Base-by-base conservation (phyloP, 1,140 invertebrate genomes). In the Rhynchophorus ferrugineus region DNA sequence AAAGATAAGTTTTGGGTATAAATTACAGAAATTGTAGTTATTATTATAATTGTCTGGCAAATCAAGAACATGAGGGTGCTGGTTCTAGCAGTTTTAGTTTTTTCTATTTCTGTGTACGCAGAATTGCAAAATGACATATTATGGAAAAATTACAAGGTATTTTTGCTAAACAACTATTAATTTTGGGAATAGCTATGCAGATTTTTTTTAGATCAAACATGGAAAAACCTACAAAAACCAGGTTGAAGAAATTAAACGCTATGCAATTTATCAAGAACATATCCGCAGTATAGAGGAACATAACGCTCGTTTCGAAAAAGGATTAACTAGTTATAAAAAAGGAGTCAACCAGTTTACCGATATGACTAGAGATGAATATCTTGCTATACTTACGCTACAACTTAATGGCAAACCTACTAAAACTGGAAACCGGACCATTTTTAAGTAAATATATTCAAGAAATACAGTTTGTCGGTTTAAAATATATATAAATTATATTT, bases 181-280 rank as follows among this genome's bases (percentile, higher is more conserved):
- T n/a, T n/a, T n/a, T n/a, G n/a, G n/a, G n/a, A n/a, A n/a, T n/a
- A n/a, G n/a, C n/a, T n/a, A n/a, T n/a, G n/a, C n/a, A n/a, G n/a
- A n/a, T n/a, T n/a, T n/a, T n/a, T n/a, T 29, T 29, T 29, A 56
- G 54, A 11, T 11, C 1, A 11, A 37, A n/a, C 36, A 56, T 43
- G 44, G 43, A 8, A 52, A 52, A 22, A 35, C 29, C 18, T 56
- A 56, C 33, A 45, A 22, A 20, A 51, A 21, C 22, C 37, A 35
- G 21, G 44, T 33, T 13, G 90, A 93, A 66, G 89, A 94, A 68
- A 74, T 75, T 51, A 87, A 86, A 65, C 79, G 89, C 16, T 76
- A 85, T 73, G 90, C 90, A 68, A 85, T 93, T 52, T 93, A 82
- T 66, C 78, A 88, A 68, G 85, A 91, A 62, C 92, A 91, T 68